These are phyloP conservation scores for Scolanthus callimorphus DNA, from an alignment of 92 coral and sea anemone genomes.

Conservation along the genomic window DNA sequence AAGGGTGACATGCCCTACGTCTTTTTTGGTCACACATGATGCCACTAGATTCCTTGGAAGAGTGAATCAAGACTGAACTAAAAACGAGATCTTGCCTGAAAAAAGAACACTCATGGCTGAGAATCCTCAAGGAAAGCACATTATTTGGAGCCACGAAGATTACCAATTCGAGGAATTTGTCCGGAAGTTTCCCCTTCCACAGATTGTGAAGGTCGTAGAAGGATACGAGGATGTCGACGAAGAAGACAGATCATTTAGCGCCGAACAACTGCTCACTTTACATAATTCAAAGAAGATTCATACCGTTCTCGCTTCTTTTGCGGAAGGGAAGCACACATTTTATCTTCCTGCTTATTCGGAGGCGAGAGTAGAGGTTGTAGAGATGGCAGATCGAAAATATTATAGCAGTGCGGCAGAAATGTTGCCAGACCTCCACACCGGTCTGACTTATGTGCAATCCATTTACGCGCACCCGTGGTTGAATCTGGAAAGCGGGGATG, in stretches of 20 bases:
- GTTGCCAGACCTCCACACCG: no score
- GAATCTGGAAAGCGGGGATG: slow-evolving; percentile 2
- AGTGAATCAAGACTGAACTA: no score
- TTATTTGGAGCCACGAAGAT: slow-evolving; percentile 7
- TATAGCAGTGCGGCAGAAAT: slow-evolving; percentile 32
- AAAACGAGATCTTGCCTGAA: no score
- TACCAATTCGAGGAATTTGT: slow-evolving; percentile 17
- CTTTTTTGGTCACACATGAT: no score
- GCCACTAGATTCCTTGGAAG: no score
- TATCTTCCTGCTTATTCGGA: slow-evolving; percentile 4
- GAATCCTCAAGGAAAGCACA: no score
- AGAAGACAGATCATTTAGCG: slow-evolving; percentile 20
- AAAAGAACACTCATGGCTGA: no score
- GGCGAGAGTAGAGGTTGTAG: slow-evolving; percentile 9
- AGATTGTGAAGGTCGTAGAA: slow-evolving; percentile 37
- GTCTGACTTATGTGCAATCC: slow-evolving; percentile 33
- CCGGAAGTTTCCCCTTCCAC: slow-evolving; percentile 31
- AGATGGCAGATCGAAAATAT: not conserved
- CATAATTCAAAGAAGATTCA: slow-evolving; percentile 2
- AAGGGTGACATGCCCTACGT: no score
- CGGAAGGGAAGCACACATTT: not conserved
- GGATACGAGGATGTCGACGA: slow-evolving; percentile 28
- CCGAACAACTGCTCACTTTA: slow-evolving; percentile 21
- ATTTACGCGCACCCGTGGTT: slow-evolving; percentile 5
- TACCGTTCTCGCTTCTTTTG: slow-evolving; percentile 6